Percentiles rank a stretch among this genome's conserved stretches.
These are phyloP conservation scores for Forbesichthys papilliferus DNA, from an alignment of 2,113 vertebrate genomes.

Conservation along the genomic window DNA sequence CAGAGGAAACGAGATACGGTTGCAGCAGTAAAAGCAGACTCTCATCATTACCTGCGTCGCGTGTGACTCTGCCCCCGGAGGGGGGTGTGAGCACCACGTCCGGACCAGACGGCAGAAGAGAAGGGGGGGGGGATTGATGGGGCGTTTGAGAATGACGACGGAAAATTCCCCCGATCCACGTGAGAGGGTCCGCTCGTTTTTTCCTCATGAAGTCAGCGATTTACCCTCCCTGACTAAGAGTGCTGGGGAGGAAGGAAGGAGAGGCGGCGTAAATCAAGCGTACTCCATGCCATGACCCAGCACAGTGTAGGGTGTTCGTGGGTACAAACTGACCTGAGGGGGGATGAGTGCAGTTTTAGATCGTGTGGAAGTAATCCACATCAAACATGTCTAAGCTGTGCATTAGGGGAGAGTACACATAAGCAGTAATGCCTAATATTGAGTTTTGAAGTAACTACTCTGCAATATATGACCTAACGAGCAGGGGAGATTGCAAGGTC, in stretches of 20 bases:
- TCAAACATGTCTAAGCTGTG: too few species aligned
- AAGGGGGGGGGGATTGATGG: background rate
- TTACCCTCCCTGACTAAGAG: conserved; percentile 3
- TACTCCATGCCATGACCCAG: background rate
- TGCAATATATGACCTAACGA: too few species aligned
- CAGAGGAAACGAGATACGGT: too few species aligned
- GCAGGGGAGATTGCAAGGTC: too few species aligned
- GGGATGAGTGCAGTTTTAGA: too few species aligned
- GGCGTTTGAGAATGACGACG: conserved; percentile 10
- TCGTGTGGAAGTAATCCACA: too few species aligned
- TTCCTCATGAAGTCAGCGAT: conserved; percentile 17
- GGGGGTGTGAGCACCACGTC: conserved; percentile 21
- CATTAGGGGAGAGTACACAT: too few species aligned
- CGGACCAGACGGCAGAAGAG: background rate
- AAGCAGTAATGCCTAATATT: too few species aligned
- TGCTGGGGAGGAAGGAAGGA: background rate
- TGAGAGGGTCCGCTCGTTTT: conserved; percentile 4
- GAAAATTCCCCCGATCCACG: conserved; percentile 15
- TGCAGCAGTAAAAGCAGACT: background rate
- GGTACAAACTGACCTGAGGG: too few species aligned
- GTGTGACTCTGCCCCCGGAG: conserved; percentile 21
- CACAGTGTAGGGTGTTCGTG: too few species aligned
- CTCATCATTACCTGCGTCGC: conserved; percentile 18
- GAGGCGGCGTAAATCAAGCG: conserved; percentile 7
- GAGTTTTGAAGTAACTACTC: too few species aligned